Percentiles rank a stretch among this genome's conserved stretches.
Evolutionary conservation across 2,113 vertebrate genomes (phyloP).

Genomic region (Podiceps cristatus): DNA sequence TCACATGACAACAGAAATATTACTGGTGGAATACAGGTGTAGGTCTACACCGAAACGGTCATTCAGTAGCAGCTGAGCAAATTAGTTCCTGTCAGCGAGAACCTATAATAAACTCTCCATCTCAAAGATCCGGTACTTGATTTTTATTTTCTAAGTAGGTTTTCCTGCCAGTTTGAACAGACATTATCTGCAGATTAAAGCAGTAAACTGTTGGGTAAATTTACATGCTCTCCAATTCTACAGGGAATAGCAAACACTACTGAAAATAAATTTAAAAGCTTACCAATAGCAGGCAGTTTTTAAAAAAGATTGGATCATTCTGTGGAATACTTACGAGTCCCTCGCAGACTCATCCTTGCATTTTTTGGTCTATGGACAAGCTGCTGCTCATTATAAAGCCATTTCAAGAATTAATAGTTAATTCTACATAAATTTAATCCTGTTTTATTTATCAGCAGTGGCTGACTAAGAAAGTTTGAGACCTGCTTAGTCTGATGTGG

Average conservation of each 20-base stretch:
- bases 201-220: not conserved
- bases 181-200: not conserved
- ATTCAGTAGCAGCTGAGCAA: accelerated
- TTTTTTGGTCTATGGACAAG: not conserved
- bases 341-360: not conserved
- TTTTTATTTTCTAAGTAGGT: not conserved
- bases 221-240: not conserved
- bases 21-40: not conserved
- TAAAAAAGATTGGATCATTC: not conserved
- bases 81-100: not conserved
- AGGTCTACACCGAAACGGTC: not conserved
- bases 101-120: not conserved
- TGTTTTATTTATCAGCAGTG: not conserved
- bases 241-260: not conserved
- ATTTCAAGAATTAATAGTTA: not conserved
- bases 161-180: not conserved
- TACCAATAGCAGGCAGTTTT: not conserved
- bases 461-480: not conserved
- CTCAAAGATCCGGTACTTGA: not conserved
- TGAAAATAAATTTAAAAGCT: not conserved
- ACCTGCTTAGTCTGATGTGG: not conserved
- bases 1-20: not conserved
- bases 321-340: not conserved
- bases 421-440: not conserved
- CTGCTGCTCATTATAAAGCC: not conserved